Base-by-base conservation (phyloP, 2,113 vertebrate genomes). In the Hydrochoerus hydrochaeris region DNA sequence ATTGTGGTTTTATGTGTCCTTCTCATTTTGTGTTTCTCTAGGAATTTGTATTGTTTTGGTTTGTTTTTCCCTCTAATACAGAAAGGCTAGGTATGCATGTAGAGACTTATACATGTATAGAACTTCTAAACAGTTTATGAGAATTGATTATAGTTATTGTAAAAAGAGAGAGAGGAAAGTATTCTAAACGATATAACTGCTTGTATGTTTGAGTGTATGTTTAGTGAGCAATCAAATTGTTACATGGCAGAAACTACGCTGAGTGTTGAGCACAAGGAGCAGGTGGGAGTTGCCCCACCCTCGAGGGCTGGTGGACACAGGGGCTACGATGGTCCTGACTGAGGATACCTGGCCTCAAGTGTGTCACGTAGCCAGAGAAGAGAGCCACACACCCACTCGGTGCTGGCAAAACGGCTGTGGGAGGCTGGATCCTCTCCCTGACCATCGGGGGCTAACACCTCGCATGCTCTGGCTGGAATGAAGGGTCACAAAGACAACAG, bases 221-320 rank as follows among this genome's bases (percentile, higher is more conserved):
- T n/a, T n/a, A n/a, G 62, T 87, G 94, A 91, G 57, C 49, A 4
- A 54, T 54, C 54, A 54, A 97, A 94, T 38, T 91, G 83, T 26
- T 73, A 83, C 26, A 32, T 9, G 10, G 49, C 7, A 93, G 86
- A 67, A 85, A 11, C 46, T 63, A 67, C 81, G 67, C 35, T 49
- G 65, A 93, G 35, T 89, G 93, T 62, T 88, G 22, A 22, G 22
- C 38, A n/a, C 77, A 77, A 69, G 91, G 73, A 82, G 24, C 3
- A 30, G 5, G 11, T 52, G 10, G 95, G 73, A 91, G 62, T 78
- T 88, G 41, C 49, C 12, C 49, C 19, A 26, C 80, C 46, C n/a
- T 95, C 26, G 28, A 94, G 71, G 81, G 30, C 41, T 12, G 11
- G 71, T 6, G 13, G 73, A 46, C 41, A 44, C 22, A 44, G 73